Conservation (phyloP, 2,888 invertebrate species). For the Mythimna albipuncta region DNA sequence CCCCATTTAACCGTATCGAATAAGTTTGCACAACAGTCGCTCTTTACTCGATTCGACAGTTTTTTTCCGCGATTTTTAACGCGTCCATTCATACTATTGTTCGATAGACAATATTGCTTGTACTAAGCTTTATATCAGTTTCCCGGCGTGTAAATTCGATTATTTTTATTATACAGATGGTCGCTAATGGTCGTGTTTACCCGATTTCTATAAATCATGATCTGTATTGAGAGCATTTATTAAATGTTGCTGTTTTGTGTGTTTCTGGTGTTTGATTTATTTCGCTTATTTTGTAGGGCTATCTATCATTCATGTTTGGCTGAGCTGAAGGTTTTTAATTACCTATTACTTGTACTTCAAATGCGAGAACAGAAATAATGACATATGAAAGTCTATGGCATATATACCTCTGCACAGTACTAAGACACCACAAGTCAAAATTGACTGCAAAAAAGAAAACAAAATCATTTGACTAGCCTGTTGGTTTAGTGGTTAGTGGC, state of each 20-base stretch:
- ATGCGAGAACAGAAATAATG: background rate
- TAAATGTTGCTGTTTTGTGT: slow-evolving; percentile 53
- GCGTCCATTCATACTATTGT: slow-evolving; percentile 81
- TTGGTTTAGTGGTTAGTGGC: too few relatives aligned
- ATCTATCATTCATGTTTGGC: slow-evolving; percentile 42
- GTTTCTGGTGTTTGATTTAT: slow-evolving; percentile 50
- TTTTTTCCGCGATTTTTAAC: slow-evolving; percentile 86
- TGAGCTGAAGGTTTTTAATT: slow-evolving; percentile 40
- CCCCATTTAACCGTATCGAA: slow-evolving; percentile 88
- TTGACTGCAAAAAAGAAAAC: background rate
- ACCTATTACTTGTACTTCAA: slow-evolving; percentile 5
- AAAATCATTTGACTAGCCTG: background rate
- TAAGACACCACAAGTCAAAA: background rate
- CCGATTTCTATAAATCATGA: slow-evolving; percentile 82
- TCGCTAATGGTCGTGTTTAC: slow-evolving; percentile 76
- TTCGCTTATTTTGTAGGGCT: slow-evolving; percentile 6
- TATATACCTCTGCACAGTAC: background rate
- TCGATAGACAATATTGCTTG: slow-evolving; percentile 76
- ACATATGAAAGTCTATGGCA: background rate
- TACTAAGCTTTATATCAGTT: slow-evolving; percentile 73
- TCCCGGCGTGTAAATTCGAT: slow-evolving; percentile 88
- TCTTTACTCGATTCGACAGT: slow-evolving; percentile 87
- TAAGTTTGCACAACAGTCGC: slow-evolving; percentile 89
- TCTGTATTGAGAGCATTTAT: slow-evolving; percentile 62
- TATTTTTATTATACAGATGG: slow-evolving; percentile 87